Conservation (phyloP, 92 coral and sea anemone species). For the Isaurus tuberculatus region DNA sequence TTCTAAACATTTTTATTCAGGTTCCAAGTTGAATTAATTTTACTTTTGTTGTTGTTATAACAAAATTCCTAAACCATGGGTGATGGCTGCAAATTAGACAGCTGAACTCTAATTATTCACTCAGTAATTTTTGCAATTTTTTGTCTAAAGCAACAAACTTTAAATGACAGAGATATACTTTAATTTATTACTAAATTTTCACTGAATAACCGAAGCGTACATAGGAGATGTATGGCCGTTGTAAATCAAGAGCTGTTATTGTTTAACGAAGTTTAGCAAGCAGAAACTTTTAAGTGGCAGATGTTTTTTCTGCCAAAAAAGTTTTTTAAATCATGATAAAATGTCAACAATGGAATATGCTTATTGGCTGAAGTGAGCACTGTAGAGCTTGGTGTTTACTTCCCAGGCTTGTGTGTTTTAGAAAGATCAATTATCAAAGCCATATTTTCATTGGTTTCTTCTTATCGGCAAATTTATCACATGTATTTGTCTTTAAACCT, state of each 20-base stretch:
- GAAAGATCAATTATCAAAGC: background rate
- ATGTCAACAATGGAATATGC: background rate
- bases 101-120: too few species aligned
- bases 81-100: too few species aligned
- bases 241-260: background rate
- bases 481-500: too few species aligned
- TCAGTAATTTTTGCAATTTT: background rate
- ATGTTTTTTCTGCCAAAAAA: background rate
- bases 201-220: background rate
- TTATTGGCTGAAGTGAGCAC: background rate
- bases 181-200: background rate
- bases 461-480: too few species aligned
- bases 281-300: background rate
- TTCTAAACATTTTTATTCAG: too few species aligned
- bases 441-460: background rate
- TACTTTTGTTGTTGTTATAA: too few species aligned
- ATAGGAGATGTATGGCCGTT: background rate
- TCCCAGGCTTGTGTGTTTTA: background rate
- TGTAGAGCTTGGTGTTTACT: background rate
- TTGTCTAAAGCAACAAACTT: background rate
- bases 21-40: too few species aligned
- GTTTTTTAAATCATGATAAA: too few species aligned
- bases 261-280: background rate
- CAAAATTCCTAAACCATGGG: too few species aligned
- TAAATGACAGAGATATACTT: background rate